Base-by-base conservation (phyloP, 2,888 invertebrate species). In the Aphodius sticticus region DNA sequence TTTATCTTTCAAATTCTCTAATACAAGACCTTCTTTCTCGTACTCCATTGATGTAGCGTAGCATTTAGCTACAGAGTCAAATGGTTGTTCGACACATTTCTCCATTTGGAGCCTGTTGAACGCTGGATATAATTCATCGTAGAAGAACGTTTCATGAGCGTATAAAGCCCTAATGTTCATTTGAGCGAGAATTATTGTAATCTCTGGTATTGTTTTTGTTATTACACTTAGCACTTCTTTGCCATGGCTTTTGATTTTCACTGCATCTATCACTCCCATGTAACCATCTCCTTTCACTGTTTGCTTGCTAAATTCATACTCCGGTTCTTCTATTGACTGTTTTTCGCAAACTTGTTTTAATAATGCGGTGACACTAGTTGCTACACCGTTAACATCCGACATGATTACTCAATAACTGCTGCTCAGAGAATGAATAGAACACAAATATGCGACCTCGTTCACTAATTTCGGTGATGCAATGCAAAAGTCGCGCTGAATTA, bases 231-330 rank as follows among this genome's bases (percentile, higher is more conserved):
- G 35, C 0, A 70, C 15, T 70, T 69, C 35, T 16, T 69, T 69
- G 6, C 37, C 26, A 16, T 69, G 26, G 14, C 69, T 75, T 37
- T 15, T 78, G 14, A 83, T 79, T 70, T 81, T 78, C 14, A 81
- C 81, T 7, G 77, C 72, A 6, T 81, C 77, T 6, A 81, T 75
- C 69, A 81, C 78, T 14, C 82, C 80, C 76, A 81, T 38, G 70
- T 81, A 83, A 4, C 83, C 83, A 53, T 83, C 83, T 9, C 74
- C 74, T 74, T 74, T 74, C 35, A 36, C n/a, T 35, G 37, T 74
- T 74, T 16, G 6, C 35, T 35, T 36, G 37, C 36, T 36, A 26
- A 74, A n/a, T 74, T 74, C 74, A 35, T 74, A 74, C 35, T 74
- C n/a, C 0, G 74, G 74, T 7, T 74, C 35, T 74, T 12, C 6